phyloP scores from a whole-genome alignment of 2,797 vertebrate genomes.

The Anguilla pacifica region DNA sequence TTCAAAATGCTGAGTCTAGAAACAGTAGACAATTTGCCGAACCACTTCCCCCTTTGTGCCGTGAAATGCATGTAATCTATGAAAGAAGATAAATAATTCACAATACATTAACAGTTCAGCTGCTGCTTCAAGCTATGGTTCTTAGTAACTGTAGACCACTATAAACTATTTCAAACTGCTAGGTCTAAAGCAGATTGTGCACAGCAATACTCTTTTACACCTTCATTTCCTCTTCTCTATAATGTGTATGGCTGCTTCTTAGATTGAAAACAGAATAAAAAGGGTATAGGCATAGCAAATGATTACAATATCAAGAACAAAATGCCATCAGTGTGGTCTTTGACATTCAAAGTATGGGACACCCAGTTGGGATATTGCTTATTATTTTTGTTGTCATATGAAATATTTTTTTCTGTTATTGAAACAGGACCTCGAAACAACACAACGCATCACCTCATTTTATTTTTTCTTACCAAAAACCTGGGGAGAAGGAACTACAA shows the following conservation, averaged over 20 bases:
- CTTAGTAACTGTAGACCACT: constrained; percentile 73
- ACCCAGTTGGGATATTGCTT: constrained; percentile 63
- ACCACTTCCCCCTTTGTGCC: constrained; percentile 20
- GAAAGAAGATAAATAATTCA: constrained; percentile 42
- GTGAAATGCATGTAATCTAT: constrained; percentile 37
- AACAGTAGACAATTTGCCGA: not conserved
- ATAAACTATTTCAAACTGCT: constrained; percentile 61
- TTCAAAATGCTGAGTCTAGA: not conserved
- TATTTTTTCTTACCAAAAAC: constrained; percentile 79
- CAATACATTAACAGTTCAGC: constrained; percentile 40
- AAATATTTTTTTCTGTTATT: constrained; percentile 83
- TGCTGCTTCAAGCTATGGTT: constrained; percentile 77
- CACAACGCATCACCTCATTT: constrained; percentile 85
- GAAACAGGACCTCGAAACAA: constrained; percentile 84
- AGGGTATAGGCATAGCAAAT: constrained; percentile 61
- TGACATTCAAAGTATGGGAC: constrained; percentile 74
- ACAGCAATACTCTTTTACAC: constrained; percentile 61
- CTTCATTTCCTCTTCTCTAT: constrained; percentile 44
- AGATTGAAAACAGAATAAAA: constrained; percentile 62
- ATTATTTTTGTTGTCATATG: constrained; percentile 72
- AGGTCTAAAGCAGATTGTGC: constrained; percentile 50
- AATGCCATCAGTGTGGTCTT: constrained; percentile 61
- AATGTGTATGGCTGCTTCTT: constrained; percentile 66
- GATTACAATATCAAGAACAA: constrained; percentile 52
- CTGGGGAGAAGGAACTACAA: constrained; percentile 79